Evolutionary conservation across 2,888 invertebrate genomes (phyloP).

Genomic region (Ophioninae sp.): DNA sequence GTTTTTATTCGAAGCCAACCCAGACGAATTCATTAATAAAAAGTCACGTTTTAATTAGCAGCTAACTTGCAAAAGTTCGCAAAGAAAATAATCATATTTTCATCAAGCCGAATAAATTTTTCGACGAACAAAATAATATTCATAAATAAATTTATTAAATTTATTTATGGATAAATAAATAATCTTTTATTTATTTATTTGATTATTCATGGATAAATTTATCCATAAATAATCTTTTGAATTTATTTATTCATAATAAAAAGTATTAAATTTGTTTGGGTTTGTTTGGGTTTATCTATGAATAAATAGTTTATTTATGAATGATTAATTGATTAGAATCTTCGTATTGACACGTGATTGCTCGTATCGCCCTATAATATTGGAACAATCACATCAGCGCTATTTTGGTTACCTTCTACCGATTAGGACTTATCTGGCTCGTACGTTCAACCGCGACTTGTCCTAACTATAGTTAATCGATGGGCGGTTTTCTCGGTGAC

Average conservation of each 20-base stretch:
- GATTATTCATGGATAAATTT: too few relatives aligned
- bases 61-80: background rate
- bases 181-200: too few relatives aligned
- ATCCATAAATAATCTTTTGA: background rate
- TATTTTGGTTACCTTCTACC: constrained; percentile 16
- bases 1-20: background rate
- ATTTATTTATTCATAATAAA: too few relatives aligned
- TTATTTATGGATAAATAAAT: background rate
- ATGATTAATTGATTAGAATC: too few relatives aligned
- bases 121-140: background rate
- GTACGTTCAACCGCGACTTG: constrained; percentile 35
- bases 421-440: constrained; percentile 51
- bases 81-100: background rate
- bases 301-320: too few relatives aligned
- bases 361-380: background rate
- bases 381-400: background rate
- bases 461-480: constrained; percentile 53
- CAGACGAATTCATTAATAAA: background rate
- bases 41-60: background rate
- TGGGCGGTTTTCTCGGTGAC: constrained; percentile 6
- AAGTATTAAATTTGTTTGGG: too few relatives aligned
- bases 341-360: too few relatives aligned
- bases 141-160: background rate
- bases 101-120: background rate
- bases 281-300: too few relatives aligned